Percentiles rank a stretch among this genome's conserved stretches.
phyloP scores from a whole-genome alignment of 1,140 invertebrate genomes.

The Dendrolimus punctatus region DNA sequence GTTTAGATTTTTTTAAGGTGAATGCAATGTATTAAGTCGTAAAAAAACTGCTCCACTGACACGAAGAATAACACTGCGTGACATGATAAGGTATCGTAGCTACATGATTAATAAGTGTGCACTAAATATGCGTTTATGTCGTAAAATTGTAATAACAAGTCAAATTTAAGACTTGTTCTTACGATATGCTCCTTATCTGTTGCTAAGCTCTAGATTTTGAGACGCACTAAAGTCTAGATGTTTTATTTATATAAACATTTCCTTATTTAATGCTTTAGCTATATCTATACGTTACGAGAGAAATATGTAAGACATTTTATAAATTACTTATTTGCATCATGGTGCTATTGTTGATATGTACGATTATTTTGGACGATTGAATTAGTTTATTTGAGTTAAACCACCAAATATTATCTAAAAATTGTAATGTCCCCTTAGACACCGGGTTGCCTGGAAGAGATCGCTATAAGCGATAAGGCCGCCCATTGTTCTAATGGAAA shows the following conservation, averaged over 20 bases:
- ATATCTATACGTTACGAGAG: not conserved
- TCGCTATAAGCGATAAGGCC: no score
- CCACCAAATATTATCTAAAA: no score
- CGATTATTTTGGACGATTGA: no score
- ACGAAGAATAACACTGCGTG: constrained; percentile 42
- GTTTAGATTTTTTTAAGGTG: no score
- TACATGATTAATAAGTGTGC: constrained; percentile 19
- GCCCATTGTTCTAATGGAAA: no score
- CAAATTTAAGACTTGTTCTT: not conserved
- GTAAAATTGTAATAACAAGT: not conserved
- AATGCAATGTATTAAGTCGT: constrained; percentile 2
- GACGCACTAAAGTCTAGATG: not conserved
- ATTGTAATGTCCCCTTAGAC: no score
- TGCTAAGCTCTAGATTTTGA: not conserved
- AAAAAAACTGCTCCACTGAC: constrained; percentile 40
- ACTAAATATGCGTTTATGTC: constrained; percentile 7
- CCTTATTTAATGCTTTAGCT: not conserved
- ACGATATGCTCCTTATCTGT: not conserved
- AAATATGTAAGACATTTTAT: no score
- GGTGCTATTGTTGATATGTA: no score
- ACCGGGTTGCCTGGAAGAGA: no score
- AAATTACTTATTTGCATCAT: no score
- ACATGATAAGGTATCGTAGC: constrained; percentile 45
- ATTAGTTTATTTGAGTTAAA: no score
- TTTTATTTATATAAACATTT: constrained; percentile 1